Evolutionary conservation across 1,140 invertebrate genomes (phyloP), one percentile per base, ranked within the genome.

Genomic region (Dreissena polymorpha): DNA sequence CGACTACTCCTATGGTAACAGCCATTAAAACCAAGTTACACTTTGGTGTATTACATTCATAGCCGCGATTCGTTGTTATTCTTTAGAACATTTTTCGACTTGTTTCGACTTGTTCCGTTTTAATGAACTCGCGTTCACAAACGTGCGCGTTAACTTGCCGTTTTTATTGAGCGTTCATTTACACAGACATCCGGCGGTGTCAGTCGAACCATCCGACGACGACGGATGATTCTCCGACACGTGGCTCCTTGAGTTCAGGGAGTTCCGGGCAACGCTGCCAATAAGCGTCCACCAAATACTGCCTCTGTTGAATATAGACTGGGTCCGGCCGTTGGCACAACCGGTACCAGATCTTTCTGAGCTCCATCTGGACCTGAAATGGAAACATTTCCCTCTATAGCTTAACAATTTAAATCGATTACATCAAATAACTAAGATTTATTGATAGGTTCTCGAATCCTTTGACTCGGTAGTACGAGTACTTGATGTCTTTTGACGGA

Each of bases 101-200:
- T 39, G 8, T 39, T 39, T 2, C 39, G 39, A 39, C 39, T 39
- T 39, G 8, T 60, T 23, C 21, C 21, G 3, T 53, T 81, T 81
- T 14, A 70, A 5, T 27, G 72, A 29, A 18, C n/a, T 21, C 3
- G 72, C 57, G 39, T 76, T 76, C 14, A 83, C 71, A 57, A 75
- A 83, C 10, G 72, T 75, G 10, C 73, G 39, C 49, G 39, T 65
- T 50, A 83, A 55, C 13, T 57, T 64, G 39, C 80, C 80, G 27
- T 83, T 65, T 69, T 83, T 75, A 29, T 83, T 64, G 18, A 83
- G 65, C 21, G 71, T 83, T 71, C 80, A 83, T 70, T 76, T 83
- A 70, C 80, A 83, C 29, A 83, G 50, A 55, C 80, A 83, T 0
- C 65, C 53, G 6, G 23, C 53, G 18, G 25, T 25, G 18, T 72